Base-by-base conservation (phyloP, 2,797 vertebrate genomes). In the Lepidocolaptes lacrymiger region DNA sequence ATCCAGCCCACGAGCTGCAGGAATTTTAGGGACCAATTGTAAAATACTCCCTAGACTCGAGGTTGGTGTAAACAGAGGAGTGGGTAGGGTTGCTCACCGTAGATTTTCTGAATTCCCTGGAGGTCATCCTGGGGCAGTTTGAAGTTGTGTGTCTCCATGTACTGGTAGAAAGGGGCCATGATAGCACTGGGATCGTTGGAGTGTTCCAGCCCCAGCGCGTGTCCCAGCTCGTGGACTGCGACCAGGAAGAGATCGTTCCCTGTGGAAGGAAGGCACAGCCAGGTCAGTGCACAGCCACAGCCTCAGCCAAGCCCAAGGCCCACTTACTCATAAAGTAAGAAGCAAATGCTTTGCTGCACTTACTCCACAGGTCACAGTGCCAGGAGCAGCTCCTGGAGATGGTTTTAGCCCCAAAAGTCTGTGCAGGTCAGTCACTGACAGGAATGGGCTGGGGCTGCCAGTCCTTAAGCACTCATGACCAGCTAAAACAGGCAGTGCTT, bases 141-240 rank as follows among this genome's bases (percentile, higher is more conserved):
- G 98, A 99, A 99, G 98, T 99, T 99, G 97, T 99, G 98, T 0
- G 99, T 99, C 97, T 99, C 99, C 99, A 99, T 99, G 97, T 99
- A 99, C 98, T 99, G 99, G 97, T 99, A 99, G 97, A 99, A 99
- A 46, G 99, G 99, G 18, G 99, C 99, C 99, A 99, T 99, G 97
- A 99, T 99, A 49, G 99, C 99, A 6, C 98, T 99, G 73, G 99
- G 99, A 63, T 99, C 99, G 7, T 99, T 99, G 91, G 99, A 99
- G 96, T 99, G 99, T 51, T 99, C 99, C 96, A 99, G 95, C 10
- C 99, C 99, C 96, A 99, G 88, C 0, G 99, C 99, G 0, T 99
- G 99, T 28, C 99, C 99, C 97, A 99, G 83, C 97, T 99, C 99
- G 0, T 99, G 99, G 22, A 99, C 99, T 7, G 99, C 99, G 32